phyloP scores from a whole-genome alignment of 2,888 invertebrate genomes.

The Pyrrhosoma nymphula region DNA sequence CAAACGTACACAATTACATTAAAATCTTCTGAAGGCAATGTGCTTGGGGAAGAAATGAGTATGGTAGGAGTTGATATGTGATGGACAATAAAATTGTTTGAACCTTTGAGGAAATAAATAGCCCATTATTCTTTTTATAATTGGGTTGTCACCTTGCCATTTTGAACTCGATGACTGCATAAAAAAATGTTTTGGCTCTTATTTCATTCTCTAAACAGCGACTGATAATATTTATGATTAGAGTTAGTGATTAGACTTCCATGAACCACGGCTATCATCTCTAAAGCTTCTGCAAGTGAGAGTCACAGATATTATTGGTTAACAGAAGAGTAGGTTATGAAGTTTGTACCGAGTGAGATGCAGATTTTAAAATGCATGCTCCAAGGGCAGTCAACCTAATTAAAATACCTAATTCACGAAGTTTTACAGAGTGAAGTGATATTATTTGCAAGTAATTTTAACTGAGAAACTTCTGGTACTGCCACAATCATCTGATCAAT shows the following conservation, averaged over 20 bases:
- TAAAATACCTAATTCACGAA: not conserved
- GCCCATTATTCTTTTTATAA: not conserved
- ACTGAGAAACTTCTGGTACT: conserved; percentile 53
- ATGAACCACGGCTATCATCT: not conserved
- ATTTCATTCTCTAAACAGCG: not conserved
- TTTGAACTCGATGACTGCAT: not conserved
- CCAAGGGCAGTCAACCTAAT: not conserved
- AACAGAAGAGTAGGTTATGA: not conserved
- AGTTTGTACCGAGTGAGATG: not conserved
- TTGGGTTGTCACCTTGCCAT: not conserved
- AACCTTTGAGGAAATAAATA: not conserved
- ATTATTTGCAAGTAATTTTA: not conserved
- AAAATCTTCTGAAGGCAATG: not conserved
- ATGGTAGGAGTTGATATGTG: conserved; percentile 15
- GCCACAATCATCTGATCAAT: conserved; percentile 48
- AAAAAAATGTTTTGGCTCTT: not conserved
- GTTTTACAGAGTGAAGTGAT: not conserved
- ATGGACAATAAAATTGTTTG: conserved; percentile 22
- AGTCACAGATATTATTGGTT: not conserved
- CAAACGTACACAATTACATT: not conserved
- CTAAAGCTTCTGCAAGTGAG: not conserved
- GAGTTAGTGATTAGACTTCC: not conserved
- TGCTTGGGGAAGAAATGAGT: not conserved
- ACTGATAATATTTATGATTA: not conserved
- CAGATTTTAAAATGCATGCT: not conserved